A percentile compares a stretch with the other conserved stretches of the same genome.
phyloP scores from a whole-genome alignment of 2,888 invertebrate genomes.

The Drosophila algonquin region DNA sequence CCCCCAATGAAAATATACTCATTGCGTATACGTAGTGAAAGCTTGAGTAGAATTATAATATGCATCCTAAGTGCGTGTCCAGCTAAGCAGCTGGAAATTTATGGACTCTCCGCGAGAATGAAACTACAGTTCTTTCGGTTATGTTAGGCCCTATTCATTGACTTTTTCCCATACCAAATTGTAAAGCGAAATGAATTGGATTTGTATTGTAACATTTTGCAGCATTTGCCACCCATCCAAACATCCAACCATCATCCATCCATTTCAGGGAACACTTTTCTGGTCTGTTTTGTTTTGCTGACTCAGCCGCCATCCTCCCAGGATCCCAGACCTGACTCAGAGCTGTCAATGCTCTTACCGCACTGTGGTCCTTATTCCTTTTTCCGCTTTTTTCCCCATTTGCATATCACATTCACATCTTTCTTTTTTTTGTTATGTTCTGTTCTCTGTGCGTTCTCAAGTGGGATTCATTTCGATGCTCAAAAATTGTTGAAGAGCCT shows the following conservation, averaged over 20 bases:
- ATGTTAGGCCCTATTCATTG: neutral
- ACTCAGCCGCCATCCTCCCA: neutral
- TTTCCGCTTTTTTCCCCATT: constrained; percentile 27
- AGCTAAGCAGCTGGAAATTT: no score
- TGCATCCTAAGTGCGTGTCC: no score
- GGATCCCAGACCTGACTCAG: constrained; percentile 24
- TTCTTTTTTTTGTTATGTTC: constrained; percentile 9
- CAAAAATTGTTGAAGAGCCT: constrained; percentile 44
- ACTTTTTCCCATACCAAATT: neutral
- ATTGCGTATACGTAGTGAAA: no score
- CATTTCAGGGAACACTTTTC: constrained; percentile 40
- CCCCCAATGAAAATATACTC: no score
- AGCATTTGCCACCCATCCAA: constrained; percentile 7
- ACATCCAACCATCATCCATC: neutral
- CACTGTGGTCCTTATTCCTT: neutral
- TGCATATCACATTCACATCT: constrained; percentile 41
- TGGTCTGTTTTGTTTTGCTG: constrained; percentile 29
- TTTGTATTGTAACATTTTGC: neutral
- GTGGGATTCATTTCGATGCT: constrained; percentile 45
- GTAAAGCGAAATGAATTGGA: neutral
- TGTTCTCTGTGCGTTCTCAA: constrained; percentile 32
- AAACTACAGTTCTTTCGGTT: neutral
- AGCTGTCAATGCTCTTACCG: constrained; percentile 32
- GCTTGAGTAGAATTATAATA: no score
- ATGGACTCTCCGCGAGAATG: no score